These are phyloP conservation scores for Auanema freiburgensis DNA, from an alignment of 2,888 invertebrate species.

Conservation along the genomic window DNA sequence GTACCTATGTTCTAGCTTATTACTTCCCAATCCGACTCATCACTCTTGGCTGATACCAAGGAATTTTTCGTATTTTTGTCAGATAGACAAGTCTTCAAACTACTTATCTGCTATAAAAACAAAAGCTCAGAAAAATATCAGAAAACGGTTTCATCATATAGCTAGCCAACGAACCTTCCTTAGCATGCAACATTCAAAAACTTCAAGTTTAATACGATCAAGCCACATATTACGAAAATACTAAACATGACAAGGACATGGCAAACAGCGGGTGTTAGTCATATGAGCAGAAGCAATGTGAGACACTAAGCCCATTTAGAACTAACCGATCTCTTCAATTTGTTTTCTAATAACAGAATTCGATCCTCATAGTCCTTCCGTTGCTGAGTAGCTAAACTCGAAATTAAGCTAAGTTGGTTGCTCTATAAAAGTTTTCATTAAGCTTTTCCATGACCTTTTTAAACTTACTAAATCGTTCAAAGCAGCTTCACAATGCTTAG, in stretches of 20 bases:
- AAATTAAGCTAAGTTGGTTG: too few relatives aligned
- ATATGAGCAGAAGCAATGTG: not conserved
- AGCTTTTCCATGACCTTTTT: too few relatives aligned
- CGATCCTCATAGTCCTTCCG: too few relatives aligned
- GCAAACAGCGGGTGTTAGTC: slow-evolving; percentile 4
- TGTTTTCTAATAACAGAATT: too few relatives aligned
- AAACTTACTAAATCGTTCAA: too few relatives aligned
- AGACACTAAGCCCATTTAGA: not conserved
- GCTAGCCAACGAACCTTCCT: too few relatives aligned
- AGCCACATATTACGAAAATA: not conserved
- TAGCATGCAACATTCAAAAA: too few relatives aligned
- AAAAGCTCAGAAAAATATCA: not conserved
- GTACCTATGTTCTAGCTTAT: not conserved
- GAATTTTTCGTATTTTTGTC: not conserved
- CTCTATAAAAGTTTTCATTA: too few relatives aligned
- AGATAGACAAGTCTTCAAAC: not conserved
- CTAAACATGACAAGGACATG: not conserved
- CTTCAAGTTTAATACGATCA: not conserved
- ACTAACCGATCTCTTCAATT: too few relatives aligned
- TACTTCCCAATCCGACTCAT: slow-evolving; percentile 8
- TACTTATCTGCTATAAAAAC: slow-evolving; percentile 5
- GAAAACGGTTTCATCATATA: too few relatives aligned
- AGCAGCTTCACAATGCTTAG: too few relatives aligned
- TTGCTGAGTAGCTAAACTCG: too few relatives aligned
- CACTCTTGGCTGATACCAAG: not conserved